Evolutionary conservation across 2,888 invertebrate species (phyloP), one percentile per base, ranked within the genome.

Genomic region (Heliconius erato): DNA sequence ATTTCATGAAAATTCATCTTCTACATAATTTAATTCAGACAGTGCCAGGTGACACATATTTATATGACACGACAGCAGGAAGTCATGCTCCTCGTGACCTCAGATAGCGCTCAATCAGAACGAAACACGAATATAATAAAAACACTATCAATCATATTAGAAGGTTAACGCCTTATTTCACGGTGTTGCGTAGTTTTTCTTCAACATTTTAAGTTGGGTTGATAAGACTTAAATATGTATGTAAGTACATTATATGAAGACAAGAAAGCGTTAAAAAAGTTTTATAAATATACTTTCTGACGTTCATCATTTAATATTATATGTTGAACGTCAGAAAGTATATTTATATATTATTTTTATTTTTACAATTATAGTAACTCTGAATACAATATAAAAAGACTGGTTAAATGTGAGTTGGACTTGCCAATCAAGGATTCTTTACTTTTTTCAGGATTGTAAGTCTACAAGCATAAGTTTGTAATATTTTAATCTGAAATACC

Each of bases 111-210:
- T 68, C 28, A 69, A 74, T 72, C 35, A 59, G 49, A 74, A 44
- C n/a, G 63, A n/a, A 63, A 11, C 35, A 81, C 69, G 63, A 81
- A 74, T 77, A 71, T 81, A 69, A 81, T 76, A 71, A 81, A 81
- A 80, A 78, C 4, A 49, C 65, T 81, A 78, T 81, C 78, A 16
- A 68, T 71, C 63, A 54, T n/a, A n/a, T 23, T 65, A 59, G 77
- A 81, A 81, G 81, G 77, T 81, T 81, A 78, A 78, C 65, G 78
- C 44, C 78, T 78, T 68, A 28, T 67, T 68, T 68, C 67, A 67
- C 77, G 76, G 77, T 26, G 65, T 78, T 78, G 78, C 28, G 65
- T 67, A 63, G 65, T 67, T 44, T 44, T 23, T 49, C 65, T 76
- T 63, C 9, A 63, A 11, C 1, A 74, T 74, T 74, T 59, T 59